Conservation (phyloP, 2,113 vertebrate species). For the Cettia cetti region DNA sequence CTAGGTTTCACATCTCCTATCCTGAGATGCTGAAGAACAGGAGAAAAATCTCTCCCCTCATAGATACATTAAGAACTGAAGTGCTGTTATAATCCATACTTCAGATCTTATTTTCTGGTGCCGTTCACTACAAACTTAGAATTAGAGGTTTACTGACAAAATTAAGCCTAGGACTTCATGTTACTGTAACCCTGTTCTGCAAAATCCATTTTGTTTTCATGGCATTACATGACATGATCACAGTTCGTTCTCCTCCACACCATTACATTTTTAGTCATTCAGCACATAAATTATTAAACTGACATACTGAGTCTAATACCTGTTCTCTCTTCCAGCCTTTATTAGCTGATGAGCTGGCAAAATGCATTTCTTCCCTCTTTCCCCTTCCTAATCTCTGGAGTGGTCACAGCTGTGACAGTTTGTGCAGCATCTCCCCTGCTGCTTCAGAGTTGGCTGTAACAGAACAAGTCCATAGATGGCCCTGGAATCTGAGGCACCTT, state of each 20-base stretch:
- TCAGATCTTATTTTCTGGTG: background rate
- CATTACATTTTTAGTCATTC: background rate
- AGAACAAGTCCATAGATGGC: slow-evolving; percentile 9
- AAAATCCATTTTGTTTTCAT: background rate
- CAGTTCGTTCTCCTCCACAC: background rate
- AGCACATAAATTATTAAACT: background rate
- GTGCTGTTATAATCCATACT: background rate
- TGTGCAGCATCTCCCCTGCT: slow-evolving; percentile 44
- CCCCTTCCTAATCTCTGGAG: slow-evolving; percentile 23
- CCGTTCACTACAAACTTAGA: background rate
- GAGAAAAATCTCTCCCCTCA: background rate
- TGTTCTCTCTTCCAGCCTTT: slow-evolving; percentile 49
- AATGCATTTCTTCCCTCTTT: slow-evolving; percentile 39
- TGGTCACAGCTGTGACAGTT: slow-evolving; percentile 25
- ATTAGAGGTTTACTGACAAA: background rate
- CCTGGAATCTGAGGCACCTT: slow-evolving; percentile 33
- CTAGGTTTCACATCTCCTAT: background rate
- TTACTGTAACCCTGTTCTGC: background rate
- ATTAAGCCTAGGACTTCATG: background rate
- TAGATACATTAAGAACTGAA: background rate
- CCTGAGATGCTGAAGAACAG: background rate
- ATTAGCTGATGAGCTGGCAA: slow-evolving; percentile 45
- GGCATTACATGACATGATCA: background rate
- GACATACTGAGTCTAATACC: background rate
- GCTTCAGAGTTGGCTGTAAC: slow-evolving; percentile 32